A percentile compares a stretch with the other conserved stretches of the same genome.
These are phyloP conservation scores for Aphelinus atriplicis DNA, from an alignment of 1,140 invertebrate genomes.

Conservation along the genomic window DNA sequence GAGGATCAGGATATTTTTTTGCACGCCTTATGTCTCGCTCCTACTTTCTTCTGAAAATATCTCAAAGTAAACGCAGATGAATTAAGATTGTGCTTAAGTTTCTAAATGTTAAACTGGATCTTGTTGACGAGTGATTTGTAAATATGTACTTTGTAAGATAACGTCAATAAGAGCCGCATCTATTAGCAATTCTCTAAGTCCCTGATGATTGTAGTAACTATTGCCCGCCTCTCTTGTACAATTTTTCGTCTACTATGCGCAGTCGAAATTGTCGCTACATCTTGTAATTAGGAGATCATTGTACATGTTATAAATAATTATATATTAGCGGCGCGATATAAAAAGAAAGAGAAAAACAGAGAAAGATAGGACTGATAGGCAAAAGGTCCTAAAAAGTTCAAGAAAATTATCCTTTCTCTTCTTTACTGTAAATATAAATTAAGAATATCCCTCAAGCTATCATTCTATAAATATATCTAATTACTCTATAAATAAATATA, in stretches of 20 bases:
- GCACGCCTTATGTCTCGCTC: conserved; percentile 9
- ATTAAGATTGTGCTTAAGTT: conserved; percentile 14
- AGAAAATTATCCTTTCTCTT: conserved; percentile 22
- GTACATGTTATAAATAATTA: conserved; percentile 25
- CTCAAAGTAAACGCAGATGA: background rate
- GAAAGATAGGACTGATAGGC: background rate
- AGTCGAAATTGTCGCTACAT: background rate
- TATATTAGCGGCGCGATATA: background rate
- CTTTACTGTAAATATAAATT: conserved; percentile 52
- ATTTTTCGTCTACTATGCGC: conserved; percentile 8
- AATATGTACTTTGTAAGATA: conserved; percentile 30
- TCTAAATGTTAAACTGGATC: background rate
- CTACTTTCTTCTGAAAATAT: conserved; percentile 10
- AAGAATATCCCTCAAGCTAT: conserved; percentile 41
- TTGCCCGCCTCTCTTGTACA: conserved; percentile 18
- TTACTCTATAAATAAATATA: conserved; percentile 27
- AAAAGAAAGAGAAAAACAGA: background rate
- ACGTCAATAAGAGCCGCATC: background rate
- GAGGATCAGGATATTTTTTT: conserved; percentile 27
- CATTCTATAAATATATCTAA: conserved; percentile 33
- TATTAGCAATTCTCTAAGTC: conserved; percentile 1
- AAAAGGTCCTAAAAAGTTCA: background rate
- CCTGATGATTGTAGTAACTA: conserved; percentile 6
- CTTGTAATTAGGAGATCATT: conserved; percentile 20
- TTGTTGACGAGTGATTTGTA: conserved; percentile 9